Conservation (phyloP, 1,140 invertebrate genomes). For the Varroa destructor region DNA sequence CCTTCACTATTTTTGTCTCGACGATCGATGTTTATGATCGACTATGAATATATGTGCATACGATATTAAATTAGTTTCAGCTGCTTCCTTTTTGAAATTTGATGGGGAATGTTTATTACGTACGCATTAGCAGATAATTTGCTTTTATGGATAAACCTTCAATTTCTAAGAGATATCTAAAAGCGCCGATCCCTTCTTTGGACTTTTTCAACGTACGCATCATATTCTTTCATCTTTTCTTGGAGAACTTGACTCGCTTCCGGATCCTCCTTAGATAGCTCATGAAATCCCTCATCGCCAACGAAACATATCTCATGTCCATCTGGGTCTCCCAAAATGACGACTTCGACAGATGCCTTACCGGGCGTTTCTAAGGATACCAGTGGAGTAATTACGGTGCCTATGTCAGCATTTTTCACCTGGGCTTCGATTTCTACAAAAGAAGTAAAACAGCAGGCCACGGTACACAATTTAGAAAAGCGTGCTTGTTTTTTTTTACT, state of each 20-base stretch:
- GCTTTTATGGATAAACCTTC: too few species aligned
- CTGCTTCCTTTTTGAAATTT: too few species aligned
- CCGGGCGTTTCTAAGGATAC: slow-evolving; percentile 85
- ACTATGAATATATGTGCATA: too few species aligned
- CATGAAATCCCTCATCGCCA: slow-evolving; percentile 85
- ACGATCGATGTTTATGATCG: too few species aligned
- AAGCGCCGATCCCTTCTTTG: too few species aligned
- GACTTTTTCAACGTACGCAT: not conserved
- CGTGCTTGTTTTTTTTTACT: not conserved
- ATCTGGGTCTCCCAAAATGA: slow-evolving; percentile 90
- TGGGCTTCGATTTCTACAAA: slow-evolving; percentile 59
- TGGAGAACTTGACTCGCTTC: slow-evolving; percentile 63
- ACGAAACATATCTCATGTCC: slow-evolving; percentile 98
- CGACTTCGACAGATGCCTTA: slow-evolving; percentile 85
- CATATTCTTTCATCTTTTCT: slow-evolving; percentile 51
- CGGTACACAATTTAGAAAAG: too few species aligned
- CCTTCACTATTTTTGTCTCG: too few species aligned
- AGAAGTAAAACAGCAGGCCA: slow-evolving; percentile 32
- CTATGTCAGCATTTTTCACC: slow-evolving; percentile 52
- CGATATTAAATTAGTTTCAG: too few species aligned
- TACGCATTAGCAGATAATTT: too few species aligned
- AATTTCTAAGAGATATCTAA: too few species aligned
- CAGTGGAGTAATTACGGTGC: slow-evolving; percentile 70
- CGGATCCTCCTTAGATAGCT: slow-evolving; percentile 73
- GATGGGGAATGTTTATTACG: too few species aligned